phyloP scores from a whole-genome alignment of 1,140 invertebrate genomes.

The Leptestheria dahalacensis region DNA sequence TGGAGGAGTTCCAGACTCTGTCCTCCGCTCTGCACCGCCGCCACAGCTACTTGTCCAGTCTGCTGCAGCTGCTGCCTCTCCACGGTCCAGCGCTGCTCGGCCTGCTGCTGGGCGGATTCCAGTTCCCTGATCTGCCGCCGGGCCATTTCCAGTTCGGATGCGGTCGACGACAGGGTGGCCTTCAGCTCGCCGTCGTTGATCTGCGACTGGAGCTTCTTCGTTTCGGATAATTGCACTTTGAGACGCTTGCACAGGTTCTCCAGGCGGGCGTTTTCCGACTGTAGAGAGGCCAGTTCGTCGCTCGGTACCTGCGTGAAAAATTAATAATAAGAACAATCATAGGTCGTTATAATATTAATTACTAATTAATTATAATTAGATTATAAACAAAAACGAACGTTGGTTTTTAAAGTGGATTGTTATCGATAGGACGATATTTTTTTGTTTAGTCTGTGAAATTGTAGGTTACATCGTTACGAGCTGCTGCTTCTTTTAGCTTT shows the following conservation, averaged over 20 bases:
- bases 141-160: conserved; percentile 1
- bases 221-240: conserved; percentile 7
- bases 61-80: conserved; percentile 32
- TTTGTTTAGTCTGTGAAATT: too few species aligned
- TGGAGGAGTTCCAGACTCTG: conserved; percentile 23
- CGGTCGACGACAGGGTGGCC: not conserved
- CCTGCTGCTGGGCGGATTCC: conserved; percentile 4
- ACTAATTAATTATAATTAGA: too few species aligned
- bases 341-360: too few species aligned
- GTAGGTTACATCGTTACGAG: too few species aligned
- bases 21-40: conserved; percentile 29
- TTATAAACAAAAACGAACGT: too few species aligned
- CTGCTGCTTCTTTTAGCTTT: conserved; percentile 25
- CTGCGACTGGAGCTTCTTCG: not conserved
- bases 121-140: conserved; percentile 1
- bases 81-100: conserved; percentile 15
- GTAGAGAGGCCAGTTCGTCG: conserved; percentile 17
- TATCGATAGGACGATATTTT: too few species aligned
- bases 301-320: conserved; percentile 21
- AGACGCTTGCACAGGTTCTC: conserved; percentile 2
- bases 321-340: conserved; percentile 11
- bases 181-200: conserved; percentile 4
- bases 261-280: conserved; percentile 18
- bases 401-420: too few species aligned
- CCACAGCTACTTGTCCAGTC: conserved; percentile 32